These are phyloP conservation scores for Lasioglossum pauxillum DNA, from an alignment of 2,888 invertebrate genomes.

Conservation along the genomic window DNA sequence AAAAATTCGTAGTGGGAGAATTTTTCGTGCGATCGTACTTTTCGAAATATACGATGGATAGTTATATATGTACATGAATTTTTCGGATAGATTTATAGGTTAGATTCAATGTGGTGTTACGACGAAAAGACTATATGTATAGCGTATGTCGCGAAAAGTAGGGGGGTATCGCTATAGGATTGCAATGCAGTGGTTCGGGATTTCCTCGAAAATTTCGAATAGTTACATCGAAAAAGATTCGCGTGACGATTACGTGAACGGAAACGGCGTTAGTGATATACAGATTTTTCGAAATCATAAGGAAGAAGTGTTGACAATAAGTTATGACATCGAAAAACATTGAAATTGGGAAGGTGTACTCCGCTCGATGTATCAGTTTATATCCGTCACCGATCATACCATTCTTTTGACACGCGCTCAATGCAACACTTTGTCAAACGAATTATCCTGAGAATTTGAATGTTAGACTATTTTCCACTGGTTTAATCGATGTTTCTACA, in stretches of 20 bases:
- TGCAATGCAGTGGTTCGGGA: conserved; percentile 76
- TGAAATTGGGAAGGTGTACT: conserved; percentile 40
- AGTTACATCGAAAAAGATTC: conserved; percentile 37
- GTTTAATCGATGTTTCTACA: neutral
- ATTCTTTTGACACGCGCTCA: conserved; percentile 40
- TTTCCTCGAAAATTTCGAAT: conserved; percentile 68
- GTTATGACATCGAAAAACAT: conserved; percentile 38
- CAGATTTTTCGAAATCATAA: conserved; percentile 27
- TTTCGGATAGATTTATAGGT: conserved; percentile 50
- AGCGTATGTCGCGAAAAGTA: conserved; percentile 15
- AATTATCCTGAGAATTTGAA: conserved; percentile 16
- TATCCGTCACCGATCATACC: conserved; percentile 26
- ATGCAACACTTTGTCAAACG: neutral
- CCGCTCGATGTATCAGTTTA: conserved; percentile 45
- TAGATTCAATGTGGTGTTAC: conserved; percentile 54
- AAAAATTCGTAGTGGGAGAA: neutral
- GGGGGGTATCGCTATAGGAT: conserved; percentile 60
- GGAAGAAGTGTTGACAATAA: conserved; percentile 49
- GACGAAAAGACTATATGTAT: conserved; percentile 58
- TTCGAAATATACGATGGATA: neutral
- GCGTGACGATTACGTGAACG: conserved; percentile 12
- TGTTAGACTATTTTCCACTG: neutral
- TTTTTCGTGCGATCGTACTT: neutral
- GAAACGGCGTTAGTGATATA: conserved; percentile 22
- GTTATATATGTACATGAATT: too few relatives aligned